Base-by-base conservation (phyloP, 2,113 vertebrate genomes). In the Chaenocephalus aceratus region DNA sequence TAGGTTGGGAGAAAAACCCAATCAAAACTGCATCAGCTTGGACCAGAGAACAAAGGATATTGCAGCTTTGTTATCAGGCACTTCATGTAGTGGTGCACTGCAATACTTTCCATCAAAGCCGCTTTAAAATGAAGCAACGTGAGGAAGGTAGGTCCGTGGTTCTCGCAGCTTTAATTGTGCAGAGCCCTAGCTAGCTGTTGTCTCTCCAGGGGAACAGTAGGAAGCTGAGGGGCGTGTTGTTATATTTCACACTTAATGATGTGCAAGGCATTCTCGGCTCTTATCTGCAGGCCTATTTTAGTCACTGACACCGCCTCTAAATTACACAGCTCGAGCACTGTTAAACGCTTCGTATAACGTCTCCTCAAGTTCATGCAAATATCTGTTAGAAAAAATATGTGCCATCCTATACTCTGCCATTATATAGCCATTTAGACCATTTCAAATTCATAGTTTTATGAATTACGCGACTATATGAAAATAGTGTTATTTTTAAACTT, bases 241-340 rank as follows among this genome's bases (percentile, higher is more conserved):
- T 93, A 92, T 94, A 94, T 94, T 93, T 94, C 93, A 93, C 90
- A 91, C 92, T 92, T 94, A 92, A 92, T 92, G 91, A 94, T 91
- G 91, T 89, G 88, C 86, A 74, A 91, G 89, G 88, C 85, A 79
- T 92, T 84, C 85, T 86, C 77, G 54, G 85, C 77, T 91, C 87
- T 89, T 92, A 90, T 91, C 86, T 90, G 80, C 81, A 72, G 75
- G 82, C 88, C 89, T 91, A 89, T 93, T 93, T 90, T 90, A 90
- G 88, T 86, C 85, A 59, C 80, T 85, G 77, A 86, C 80, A 91
- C 65, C 67, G 73, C 65, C 75, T 83, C 79, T 72, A 83, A 92
- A 90, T 91, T 90, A 83, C 60, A 86, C 59, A 85, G 77, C 67
- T 61, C 16, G 16, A 67, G 63, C 62, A 23, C 30, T 53, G 73